Base-by-base conservation (phyloP, 2,113 vertebrate genomes). In the Datnioides undecimradiatus region DNA sequence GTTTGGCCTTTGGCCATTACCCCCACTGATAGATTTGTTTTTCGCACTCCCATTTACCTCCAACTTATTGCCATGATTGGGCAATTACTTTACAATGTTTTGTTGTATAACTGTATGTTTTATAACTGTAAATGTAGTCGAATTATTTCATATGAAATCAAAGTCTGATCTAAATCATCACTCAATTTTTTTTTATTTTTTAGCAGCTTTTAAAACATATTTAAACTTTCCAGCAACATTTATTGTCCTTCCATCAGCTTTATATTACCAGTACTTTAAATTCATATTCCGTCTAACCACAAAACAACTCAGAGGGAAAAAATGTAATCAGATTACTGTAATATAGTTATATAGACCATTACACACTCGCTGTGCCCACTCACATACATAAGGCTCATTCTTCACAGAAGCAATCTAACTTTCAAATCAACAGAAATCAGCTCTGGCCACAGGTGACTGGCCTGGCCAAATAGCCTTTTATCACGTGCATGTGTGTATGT, bases 401-500 rank as follows among this genome's bases (percentile, higher is more conserved):
- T 73, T 86, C 82, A 76, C 68, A 79, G 36, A 83, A 86, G 63
- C 83, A 85, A 91, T 93, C 83, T 82, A 81, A 91, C 86, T 87
- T 91, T 89, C 55, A 92, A 87, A 90, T 91, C 76, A 91, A 84
- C 85, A 79, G 73, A 85, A 92, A 87, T 84, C 83, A 83, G 71
- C 46, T 40, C 74, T 84, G 82, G 78, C 87, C 84, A 91, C 90
- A 92, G 88, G 87, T 87, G 87, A 91, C 71, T 92, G 84, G 82
- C 84, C 90, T 78, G 87, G 76, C 76, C 88, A 92, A 91, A 93
- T 89, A 88, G 79, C 83, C 67, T 86, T 85, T 71, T 51, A 79
- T 29, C 60, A 27, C 12, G 5, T 38, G 31, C 21, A 9, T 43
- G 57, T 51, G 60, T 57, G 46, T 62, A 36, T 40, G 46, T 65